phyloP scores from a whole-genome alignment of 35 echinoderm and acorn worm species.

The Holothuria glaberrima region DNA sequence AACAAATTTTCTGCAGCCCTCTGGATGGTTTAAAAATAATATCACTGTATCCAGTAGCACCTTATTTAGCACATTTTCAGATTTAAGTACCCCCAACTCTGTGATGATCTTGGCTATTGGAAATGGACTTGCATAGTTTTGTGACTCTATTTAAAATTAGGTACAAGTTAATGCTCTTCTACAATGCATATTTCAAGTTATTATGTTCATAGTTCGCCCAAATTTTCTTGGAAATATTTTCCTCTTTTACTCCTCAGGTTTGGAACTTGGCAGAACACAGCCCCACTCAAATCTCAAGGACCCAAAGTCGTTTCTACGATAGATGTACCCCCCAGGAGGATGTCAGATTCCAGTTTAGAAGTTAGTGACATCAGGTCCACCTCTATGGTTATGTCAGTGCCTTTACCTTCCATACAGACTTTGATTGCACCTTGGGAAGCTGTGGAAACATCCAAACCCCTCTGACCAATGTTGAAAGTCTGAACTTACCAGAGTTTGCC shows the following conservation, averaged over 20 bases:
- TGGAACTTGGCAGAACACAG: neutral
- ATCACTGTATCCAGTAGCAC: too few relatives aligned
- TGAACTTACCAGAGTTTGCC: neutral
- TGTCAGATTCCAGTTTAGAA: slow-evolving; percentile 29
- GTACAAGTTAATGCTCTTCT: too few relatives aligned
- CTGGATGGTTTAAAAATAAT: too few relatives aligned
- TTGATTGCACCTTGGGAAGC: slow-evolving; percentile 81
- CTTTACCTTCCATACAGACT: slow-evolving; percentile 63
- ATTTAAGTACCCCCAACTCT: too few relatives aligned
- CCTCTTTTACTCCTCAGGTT: neutral
- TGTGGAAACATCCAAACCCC: slow-evolving; percentile 44
- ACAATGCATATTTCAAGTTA: too few relatives aligned
- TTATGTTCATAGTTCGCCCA: too few relatives aligned
- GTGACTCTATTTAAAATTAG: too few relatives aligned
- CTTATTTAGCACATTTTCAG: too few relatives aligned
- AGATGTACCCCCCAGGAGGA: slow-evolving; percentile 13
- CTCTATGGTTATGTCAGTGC: slow-evolving; percentile 2
- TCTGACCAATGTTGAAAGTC: neutral
- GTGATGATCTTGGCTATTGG: too few relatives aligned
- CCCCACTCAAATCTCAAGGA: slow-evolving; percentile 8
- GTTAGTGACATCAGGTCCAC: slow-evolving; percentile 24
- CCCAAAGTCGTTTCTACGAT: slow-evolving; percentile 19
- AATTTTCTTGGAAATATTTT: slow-evolving; percentile 10
- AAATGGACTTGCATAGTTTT: too few relatives aligned
- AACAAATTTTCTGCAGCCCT: too few relatives aligned